These are phyloP conservation scores for Muraenolepis orangiensis DNA, from an alignment of 2,797 vertebrate genomes.

Conservation along the genomic window DNA sequence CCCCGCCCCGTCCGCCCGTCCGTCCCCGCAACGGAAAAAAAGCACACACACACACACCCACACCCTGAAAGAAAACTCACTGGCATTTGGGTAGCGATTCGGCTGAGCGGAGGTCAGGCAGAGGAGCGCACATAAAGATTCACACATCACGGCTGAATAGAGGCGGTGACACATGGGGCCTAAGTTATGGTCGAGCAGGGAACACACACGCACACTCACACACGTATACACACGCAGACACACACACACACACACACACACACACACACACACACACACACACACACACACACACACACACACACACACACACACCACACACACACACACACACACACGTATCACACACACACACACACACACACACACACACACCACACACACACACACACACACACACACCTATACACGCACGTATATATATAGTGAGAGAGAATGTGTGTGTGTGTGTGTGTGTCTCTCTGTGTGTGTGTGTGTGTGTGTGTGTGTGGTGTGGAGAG, in stretches of 20 bases:
- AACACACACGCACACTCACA: not conserved
- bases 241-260: too few species aligned
- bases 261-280: too few species aligned
- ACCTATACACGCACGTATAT: too few species aligned
- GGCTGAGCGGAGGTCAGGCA: slow-evolving; percentile 46
- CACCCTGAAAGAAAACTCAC: slow-evolving; percentile 33
- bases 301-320: too few species aligned
- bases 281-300: not conserved
- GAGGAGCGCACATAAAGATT: slow-evolving; percentile 55
- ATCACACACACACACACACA: too few species aligned
- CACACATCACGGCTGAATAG: slow-evolving; percentile 53
- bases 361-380: not conserved
- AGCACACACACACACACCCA: too few species aligned
- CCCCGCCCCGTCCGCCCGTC: slow-evolving; percentile 31
- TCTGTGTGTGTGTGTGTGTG: too few species aligned
- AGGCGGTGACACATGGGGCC: slow-evolving; percentile 28
- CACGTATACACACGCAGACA: too few species aligned
- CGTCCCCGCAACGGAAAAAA: not conserved
- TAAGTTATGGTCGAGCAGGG: slow-evolving; percentile 32
- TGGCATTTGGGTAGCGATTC: slow-evolving; percentile 44
- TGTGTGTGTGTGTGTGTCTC: too few species aligned
- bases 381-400: too few species aligned
- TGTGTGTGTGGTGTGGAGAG: slow-evolving; percentile 1
- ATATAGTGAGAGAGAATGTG: too few species aligned
- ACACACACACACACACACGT: too few species aligned